Evolutionary conservation across 2,113 vertebrate species (phyloP).

Genomic region (Indri indri): DNA sequence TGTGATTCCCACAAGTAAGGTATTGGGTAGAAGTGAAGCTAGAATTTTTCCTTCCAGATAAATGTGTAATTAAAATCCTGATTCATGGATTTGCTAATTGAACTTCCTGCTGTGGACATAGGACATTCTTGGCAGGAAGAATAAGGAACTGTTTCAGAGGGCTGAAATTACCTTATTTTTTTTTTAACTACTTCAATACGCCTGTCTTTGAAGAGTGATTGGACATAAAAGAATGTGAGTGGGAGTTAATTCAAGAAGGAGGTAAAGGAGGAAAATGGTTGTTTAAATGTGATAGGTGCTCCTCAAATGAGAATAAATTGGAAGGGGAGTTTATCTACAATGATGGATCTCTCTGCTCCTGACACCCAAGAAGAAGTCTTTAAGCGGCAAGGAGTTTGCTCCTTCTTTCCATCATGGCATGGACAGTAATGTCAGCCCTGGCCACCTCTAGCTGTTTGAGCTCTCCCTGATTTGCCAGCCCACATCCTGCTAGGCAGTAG

Average conservation of each 20-base stretch:
- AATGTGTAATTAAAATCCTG: conserved; percentile 74
- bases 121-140: conserved; percentile 63
- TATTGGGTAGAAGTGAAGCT: conserved; percentile 41
- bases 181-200: conserved; percentile 49
- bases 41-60: conserved; percentile 62
- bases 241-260: conserved; percentile 27
- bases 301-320: not conserved
- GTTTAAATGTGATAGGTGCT: not conserved
- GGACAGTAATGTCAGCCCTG: not conserved
- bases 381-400: not conserved
- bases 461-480: not conserved
- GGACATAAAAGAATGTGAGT: conserved; percentile 56
- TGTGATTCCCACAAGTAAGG: conserved; percentile 62
- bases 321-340: not conserved
- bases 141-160: conserved; percentile 50
- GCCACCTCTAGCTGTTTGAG: not conserved
- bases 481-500: not conserved
- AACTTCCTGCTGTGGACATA: conserved; percentile 68
- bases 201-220: conserved; percentile 50
- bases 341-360: not conserved
- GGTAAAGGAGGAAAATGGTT: not conserved
- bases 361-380: conserved; percentile 5
- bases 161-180: conserved; percentile 42
- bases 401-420: not conserved
- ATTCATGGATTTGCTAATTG: conserved; percentile 74